Base-by-base conservation (phyloP, 2,113 vertebrate genomes). In the Nymphicus hollandicus region DNA sequence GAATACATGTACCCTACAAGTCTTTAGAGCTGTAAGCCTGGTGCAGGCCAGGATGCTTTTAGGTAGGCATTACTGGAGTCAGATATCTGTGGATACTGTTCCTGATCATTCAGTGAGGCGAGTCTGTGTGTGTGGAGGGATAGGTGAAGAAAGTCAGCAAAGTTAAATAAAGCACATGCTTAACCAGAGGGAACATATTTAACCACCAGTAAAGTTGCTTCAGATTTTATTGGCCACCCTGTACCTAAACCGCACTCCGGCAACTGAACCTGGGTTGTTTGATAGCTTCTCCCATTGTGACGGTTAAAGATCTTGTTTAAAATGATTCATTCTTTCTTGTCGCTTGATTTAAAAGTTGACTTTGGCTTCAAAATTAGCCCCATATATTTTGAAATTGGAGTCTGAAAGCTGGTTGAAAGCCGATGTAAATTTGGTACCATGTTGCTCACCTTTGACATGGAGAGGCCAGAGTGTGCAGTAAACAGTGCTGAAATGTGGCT, bases 311-410 rank as follows among this genome's bases (percentile, higher is more conserved):
- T 73, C 91, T 97, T 86, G 70, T 91, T 97, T 88, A 93, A 96
- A 97, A 96, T 95, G 91, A 95, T 96, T 97, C 70, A 97, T 97
- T 98, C 89, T 79, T 93, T 95, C 63, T 92, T 89, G 97, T 92
- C 3, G 3, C 70, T 91, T 90, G 97, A 98, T 98, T 97, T 96
- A 97, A 95, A 96, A 55, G 92, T 86, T 91, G 83, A 73, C 95
- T 97, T 97, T 93, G 96, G 96, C 96, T 97, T 91, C 80, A 82
- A 97, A 98, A 98, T 98, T 86, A 95, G 93, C 97, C 96, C 98
- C 96, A 92, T 86, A 97, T 98, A 98, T 96, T 97, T 94, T 95
- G 91, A 96, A 97, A 97, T 55, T 63, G 89, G 96, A 97, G 77
- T 76, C 96, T 44, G 58, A 83, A 91, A 88, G 77, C 72, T 73